phyloP scores from a whole-genome alignment of 92 coral and sea anemone species.

The Palythoa grandis region DNA sequence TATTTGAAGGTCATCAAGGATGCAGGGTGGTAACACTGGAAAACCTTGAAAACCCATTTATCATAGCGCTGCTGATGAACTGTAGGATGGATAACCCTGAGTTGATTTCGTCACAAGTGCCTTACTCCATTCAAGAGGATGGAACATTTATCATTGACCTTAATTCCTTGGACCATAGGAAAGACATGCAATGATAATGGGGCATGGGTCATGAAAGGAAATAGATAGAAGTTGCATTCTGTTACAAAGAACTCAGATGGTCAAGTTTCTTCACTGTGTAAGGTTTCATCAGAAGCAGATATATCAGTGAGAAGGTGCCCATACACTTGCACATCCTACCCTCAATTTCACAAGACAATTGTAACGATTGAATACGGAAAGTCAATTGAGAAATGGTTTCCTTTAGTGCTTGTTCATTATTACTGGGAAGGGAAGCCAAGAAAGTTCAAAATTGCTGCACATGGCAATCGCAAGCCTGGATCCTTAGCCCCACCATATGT shows the following conservation, averaged over 20 bases:
- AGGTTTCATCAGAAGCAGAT: slow-evolving; percentile 46
- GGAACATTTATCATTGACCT: slow-evolving; percentile 31
- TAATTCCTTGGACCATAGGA: slow-evolving; percentile 42
- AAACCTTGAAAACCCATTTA: slow-evolving; percentile 24
- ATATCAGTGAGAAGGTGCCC: slow-evolving; percentile 54
- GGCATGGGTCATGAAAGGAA: slow-evolving; percentile 48
- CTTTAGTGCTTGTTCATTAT: slow-evolving; percentile 3
- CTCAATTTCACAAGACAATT: slow-evolving; percentile 49
- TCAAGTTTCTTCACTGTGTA: slow-evolving; percentile 37
- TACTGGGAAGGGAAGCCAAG: slow-evolving; percentile 9
- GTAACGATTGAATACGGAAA: slow-evolving; percentile 49
- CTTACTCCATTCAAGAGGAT: background rate
- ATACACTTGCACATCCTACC: slow-evolving; percentile 52
- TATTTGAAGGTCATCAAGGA: slow-evolving; percentile 7
- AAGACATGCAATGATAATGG: slow-evolving; percentile 63
- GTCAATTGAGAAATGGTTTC: slow-evolving; percentile 10
- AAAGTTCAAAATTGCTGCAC: background rate
- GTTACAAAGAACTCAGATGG: slow-evolving; percentile 49
- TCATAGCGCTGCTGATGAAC: slow-evolving; percentile 21
- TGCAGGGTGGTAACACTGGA: slow-evolving; percentile 9
- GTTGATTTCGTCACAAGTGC: slow-evolving; percentile 43
- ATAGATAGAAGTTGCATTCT: slow-evolving; percentile 43
- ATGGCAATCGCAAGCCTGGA: slow-evolving; percentile 5
- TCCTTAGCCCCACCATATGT: background rate
- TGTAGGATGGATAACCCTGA: slow-evolving; percentile 48